These are phyloP conservation scores for Xanthorhoe spadicearia DNA, from an alignment of 2,888 invertebrate species.

Conservation along the genomic window DNA sequence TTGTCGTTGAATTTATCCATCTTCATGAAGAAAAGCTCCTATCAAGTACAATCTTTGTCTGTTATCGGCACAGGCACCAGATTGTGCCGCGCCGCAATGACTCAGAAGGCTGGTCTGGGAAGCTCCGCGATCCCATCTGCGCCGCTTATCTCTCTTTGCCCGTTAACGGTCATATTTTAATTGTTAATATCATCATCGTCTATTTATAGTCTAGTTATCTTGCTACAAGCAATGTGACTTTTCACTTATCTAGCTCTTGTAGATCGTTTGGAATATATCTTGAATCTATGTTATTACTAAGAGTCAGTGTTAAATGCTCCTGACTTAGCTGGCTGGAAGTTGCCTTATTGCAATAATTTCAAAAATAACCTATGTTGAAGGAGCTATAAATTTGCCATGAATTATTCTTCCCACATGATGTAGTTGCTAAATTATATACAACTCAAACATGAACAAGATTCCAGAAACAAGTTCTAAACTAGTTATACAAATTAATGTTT, in stretches of 20 bases:
- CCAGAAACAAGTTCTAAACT: conserved; percentile 31
- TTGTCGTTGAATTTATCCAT: background rate
- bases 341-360: background rate
- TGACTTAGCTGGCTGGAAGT: no score
- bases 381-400: background rate
- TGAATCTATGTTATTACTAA: background rate
- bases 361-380: background rate
- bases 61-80: conserved; percentile 10
- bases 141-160: conserved; percentile 39
- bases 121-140: conserved; percentile 35
- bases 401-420: conserved; percentile 13
- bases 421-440: conserved; percentile 7
- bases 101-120: conserved; percentile 29
- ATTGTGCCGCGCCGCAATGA: conserved; percentile 28
- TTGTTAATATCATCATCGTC: conserved; percentile 36
- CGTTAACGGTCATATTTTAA: conserved; percentile 56
- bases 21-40: background rate
- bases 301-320: background rate
- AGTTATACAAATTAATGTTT: conserved; percentile 32
- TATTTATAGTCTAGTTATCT: conserved; percentile 30
- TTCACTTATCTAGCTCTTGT: background rate
- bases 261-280: background rate
- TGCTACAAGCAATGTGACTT: conserved; percentile 7
- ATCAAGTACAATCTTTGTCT: background rate
- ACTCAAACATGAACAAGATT: conserved; percentile 18